Base-by-base conservation (phyloP, 1,140 invertebrate species). In the Drosophila kepulauana region DNA sequence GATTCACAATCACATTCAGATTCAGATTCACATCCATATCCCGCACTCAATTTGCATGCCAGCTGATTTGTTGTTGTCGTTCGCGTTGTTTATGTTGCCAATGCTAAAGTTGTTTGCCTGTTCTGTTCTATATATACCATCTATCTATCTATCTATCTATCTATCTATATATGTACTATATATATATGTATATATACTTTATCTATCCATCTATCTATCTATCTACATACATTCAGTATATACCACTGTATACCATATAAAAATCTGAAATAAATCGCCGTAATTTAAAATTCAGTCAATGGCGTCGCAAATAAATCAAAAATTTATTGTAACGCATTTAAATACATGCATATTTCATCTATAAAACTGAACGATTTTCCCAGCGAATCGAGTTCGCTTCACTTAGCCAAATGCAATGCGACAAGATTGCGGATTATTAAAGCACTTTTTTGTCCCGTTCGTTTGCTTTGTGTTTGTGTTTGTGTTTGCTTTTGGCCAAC, bases 271-370 rank as follows among this genome's bases (percentile, higher is more conserved):
- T 87, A 87, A 87, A 87, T 87, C 80, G 84, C 33, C 68, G 84
- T 82, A 75, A 88, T 87, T 82, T 87, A 75, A 88, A 87, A 87
- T 87, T 87, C 84, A 87, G 84, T 87, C 84, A 87, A 80, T 88
- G 85, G 85, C 84, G 84, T 88, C 65, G 84, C 84, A 87, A 87
- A 87, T 87, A 87, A 87, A 87, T 87, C 84, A 87, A 87, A 87
- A 78, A 88, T 87, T 80, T 88, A 87, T 87, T 88, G 84, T 87
- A 87, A 87, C 84, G 84, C 80, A 87, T 87, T 87, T 87, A 88
- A 87, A 84, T 80, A 69, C 84, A 87, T 87, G 74, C 70, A 87
- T 87, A 87, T 88, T 87, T 87, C 78, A 87, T 80, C 77, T 76
- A 73, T 33, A 62, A 75, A 79, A 72, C 59, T 48, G 52, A 65